phyloP scores from a whole-genome alignment of 1,140 invertebrate genomes.

The Hermetia illucens region DNA sequence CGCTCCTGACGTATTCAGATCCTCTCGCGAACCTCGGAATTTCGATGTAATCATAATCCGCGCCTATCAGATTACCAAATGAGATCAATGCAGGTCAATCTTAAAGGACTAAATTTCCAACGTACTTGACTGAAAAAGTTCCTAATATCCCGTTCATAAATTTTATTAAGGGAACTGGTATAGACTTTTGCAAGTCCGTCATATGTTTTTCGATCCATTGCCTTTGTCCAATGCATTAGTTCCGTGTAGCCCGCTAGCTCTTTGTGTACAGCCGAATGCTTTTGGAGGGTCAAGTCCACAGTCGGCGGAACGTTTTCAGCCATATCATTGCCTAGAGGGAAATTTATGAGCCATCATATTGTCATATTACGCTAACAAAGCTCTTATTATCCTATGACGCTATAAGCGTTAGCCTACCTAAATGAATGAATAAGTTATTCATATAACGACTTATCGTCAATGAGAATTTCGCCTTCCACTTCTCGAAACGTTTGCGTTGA shows the following conservation, averaged over 20 bases:
- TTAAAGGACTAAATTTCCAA: not conserved
- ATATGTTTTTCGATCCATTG: conserved; percentile 72
- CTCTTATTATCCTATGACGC: too few species aligned
- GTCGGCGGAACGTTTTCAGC: conserved; percentile 29
- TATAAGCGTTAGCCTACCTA: too few species aligned
- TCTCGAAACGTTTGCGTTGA: conserved; percentile 72
- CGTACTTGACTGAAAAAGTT: conserved; percentile 56
- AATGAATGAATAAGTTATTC: conserved; percentile 87
- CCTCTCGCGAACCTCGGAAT: conserved; percentile 21
- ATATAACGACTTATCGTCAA: conserved; percentile 69
- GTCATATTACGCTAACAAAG: too few species aligned
- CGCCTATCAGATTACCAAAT: conserved; percentile 28
- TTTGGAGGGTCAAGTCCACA: conserved; percentile 55
- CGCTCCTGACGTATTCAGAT: conserved; percentile 16
- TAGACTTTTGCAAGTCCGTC: conserved; percentile 66
- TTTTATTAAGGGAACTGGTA: conserved; percentile 57
- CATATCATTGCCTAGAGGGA: conserved; percentile 38
- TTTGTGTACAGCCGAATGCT: conserved; percentile 62
- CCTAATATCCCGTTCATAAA: conserved; percentile 73
- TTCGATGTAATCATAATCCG: conserved; percentile 30
- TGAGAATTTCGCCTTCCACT: conserved; percentile 72
- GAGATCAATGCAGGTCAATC: not conserved
- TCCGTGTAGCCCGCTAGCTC: conserved; percentile 74
- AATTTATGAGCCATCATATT: too few species aligned
- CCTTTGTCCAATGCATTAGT: conserved; percentile 81